Base-by-base conservation (phyloP, 2,888 invertebrate genomes). In the Dolomedes plantarius region DNA sequence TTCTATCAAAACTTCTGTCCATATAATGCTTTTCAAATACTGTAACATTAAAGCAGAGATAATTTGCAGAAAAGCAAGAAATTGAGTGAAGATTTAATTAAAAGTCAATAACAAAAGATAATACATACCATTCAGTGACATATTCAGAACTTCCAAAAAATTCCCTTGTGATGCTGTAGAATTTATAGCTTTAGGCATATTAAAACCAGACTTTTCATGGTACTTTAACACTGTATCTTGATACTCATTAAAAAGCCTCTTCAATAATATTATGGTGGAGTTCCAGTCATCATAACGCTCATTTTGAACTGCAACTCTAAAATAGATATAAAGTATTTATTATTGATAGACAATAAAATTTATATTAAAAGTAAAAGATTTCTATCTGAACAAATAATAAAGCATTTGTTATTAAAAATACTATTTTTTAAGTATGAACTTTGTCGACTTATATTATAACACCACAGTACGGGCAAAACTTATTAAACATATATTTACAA, bases 241-340 rank as follows among this genome's bases (percentile, higher is more conserved):
- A 91, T 99, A 99, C 89, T 96, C 95, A 16, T 96, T 96, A 91
- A 98, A 98, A 23, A 98, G 92, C 90, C 95, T 94, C 79, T 98
- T 93, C 73, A 99, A 91, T 90, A 96, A 95, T 0, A 96, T 95
- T 75, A 99, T 92, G n/a, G 96, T 95, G 87, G 95, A 95, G 76
- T 95, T 95, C 99, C 99, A 99, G 91, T 99, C 99, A 90, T 99
- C 99, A 90, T 96, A 98, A 78, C 97, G 94, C 91, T 99, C 99
- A 92, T 99, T 99, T 92, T 99, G 99, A 56, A 99, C 96, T 0
- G 98, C 97, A 71, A 99, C 97, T 90, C 98, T 95, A 36, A 28
- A 32, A 56, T 39, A 0, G 41, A 36, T 7, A 36, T 36, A 5
- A 7, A 36, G 36, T 36, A 7, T 36, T 5, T 36, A 36, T 36